Conservation (phyloP, 2,113 vertebrate species). For the Gallinago jamesoni region DNA sequence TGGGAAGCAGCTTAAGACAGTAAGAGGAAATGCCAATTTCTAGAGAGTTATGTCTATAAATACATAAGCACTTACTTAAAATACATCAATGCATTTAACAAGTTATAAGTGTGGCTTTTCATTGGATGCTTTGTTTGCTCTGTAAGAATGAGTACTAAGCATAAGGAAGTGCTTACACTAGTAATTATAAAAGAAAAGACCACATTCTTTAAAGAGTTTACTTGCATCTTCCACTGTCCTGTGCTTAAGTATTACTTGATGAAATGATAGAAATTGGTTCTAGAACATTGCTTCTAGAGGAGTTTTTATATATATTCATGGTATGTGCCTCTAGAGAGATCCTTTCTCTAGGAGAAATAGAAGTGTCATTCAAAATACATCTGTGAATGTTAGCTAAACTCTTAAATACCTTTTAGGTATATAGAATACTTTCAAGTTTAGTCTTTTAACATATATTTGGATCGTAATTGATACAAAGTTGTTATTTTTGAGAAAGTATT, state of each 20-base stretch:
- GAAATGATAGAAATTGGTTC: background rate
- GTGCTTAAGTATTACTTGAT: background rate
- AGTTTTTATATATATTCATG: background rate
- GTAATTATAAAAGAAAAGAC: background rate
- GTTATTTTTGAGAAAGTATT: background rate
- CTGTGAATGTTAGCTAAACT: background rate
- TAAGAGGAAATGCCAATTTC: conserved; percentile 2
- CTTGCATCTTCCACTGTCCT: background rate
- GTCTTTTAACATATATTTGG: background rate
- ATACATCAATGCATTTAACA: background rate
- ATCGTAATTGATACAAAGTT: background rate
- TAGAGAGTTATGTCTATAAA: background rate
- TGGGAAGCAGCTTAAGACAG: background rate
- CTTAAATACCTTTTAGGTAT: background rate
- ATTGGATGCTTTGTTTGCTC: background rate
- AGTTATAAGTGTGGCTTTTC: background rate
- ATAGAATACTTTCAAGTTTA: background rate
- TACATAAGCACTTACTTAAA: background rate
- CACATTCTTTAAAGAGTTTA: background rate
- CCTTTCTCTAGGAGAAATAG: background rate
- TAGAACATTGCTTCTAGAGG: background rate
- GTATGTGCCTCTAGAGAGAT: background rate
- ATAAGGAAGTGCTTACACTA: background rate
- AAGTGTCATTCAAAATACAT: background rate
- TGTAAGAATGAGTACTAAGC: background rate